These are phyloP conservation scores for Harpagifer antarcticus DNA, from an alignment of 2,797 vertebrate genomes.

Conservation along the genomic window DNA sequence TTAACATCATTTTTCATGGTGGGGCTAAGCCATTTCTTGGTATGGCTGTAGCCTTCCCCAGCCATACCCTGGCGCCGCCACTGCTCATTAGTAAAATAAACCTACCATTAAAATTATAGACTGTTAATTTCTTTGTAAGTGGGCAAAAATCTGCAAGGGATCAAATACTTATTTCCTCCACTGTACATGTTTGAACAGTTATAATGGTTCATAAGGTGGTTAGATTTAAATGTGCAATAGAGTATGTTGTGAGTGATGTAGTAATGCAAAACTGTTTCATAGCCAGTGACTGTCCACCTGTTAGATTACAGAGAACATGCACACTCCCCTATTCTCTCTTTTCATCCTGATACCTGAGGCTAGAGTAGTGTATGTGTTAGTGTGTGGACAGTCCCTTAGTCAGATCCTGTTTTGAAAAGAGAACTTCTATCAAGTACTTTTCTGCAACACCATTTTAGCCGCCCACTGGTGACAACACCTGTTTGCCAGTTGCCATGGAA, in stretches of 20 bases:
- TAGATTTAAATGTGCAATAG: background rate
- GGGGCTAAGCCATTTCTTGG: too few relatives aligned
- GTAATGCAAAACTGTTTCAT: background rate
- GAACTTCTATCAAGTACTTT: background rate
- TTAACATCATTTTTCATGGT: too few relatives aligned
- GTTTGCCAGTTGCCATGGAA: slow-evolving; percentile 48
- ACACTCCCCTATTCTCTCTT: background rate
- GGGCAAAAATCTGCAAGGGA: too few relatives aligned
- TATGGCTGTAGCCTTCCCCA: too few relatives aligned
- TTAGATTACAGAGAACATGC: background rate
- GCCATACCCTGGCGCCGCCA: too few relatives aligned
- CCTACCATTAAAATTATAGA: too few relatives aligned
- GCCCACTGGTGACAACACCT: slow-evolving; percentile 29
- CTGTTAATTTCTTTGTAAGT: too few relatives aligned
- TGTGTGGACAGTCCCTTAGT: background rate
- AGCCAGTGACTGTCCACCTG: slow-evolving; percentile 9
- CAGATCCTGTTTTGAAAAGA: background rate
- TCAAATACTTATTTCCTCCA: too few relatives aligned
- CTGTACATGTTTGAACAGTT: background rate
- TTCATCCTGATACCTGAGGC: slow-evolving; percentile 1
- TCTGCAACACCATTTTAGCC: slow-evolving; percentile 20
- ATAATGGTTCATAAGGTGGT: background rate
- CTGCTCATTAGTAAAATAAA: too few relatives aligned
- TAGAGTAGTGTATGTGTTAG: background rate
- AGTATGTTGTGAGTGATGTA: background rate